A percentile compares a stretch with the other conserved stretches of the same genome.
These are phyloP conservation scores for Dioctria linearis DNA, from an alignment of 2,888 invertebrate species.

Conservation along the genomic window DNA sequence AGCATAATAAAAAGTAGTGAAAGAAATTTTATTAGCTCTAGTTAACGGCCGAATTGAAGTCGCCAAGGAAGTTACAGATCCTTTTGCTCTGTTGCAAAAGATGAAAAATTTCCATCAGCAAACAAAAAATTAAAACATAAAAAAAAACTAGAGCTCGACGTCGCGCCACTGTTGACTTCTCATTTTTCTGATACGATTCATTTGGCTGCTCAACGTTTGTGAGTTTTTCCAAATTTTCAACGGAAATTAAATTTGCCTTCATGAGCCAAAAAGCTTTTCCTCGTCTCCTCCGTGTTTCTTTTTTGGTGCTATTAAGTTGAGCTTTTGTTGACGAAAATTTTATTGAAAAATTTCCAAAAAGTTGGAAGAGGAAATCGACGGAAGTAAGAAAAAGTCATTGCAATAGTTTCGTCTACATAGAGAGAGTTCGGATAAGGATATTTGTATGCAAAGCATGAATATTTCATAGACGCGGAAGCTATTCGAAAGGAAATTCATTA, in stretches of 20 bases:
- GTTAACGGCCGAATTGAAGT: background rate
- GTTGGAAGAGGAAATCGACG: background rate
- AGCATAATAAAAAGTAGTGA: background rate
- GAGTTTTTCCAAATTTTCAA: background rate
- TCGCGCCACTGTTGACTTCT: background rate
- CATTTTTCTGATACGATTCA: background rate
- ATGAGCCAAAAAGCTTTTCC: background rate
- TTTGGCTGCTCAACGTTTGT: background rate
- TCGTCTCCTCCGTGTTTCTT: background rate
- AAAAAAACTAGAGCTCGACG: background rate
- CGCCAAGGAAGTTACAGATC: background rate
- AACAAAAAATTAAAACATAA: background rate
- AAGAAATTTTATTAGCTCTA: background rate
- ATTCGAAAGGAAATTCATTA: no score
- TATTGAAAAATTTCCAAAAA: background rate
- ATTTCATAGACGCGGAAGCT: no score
- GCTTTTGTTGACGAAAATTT: slow-evolving; percentile 18
- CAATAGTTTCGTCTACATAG: background rate
- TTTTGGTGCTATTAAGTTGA: background rate
- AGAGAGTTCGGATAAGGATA: no score
- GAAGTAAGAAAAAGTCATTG: background rate
- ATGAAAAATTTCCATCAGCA: background rate
- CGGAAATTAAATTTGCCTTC: slow-evolving; percentile 5
- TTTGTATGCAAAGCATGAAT: no score
- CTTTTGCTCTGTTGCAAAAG: background rate